Evolutionary conservation across 2,888 invertebrate genomes (phyloP).

Genomic region (Nymphalis urticae): DNA sequence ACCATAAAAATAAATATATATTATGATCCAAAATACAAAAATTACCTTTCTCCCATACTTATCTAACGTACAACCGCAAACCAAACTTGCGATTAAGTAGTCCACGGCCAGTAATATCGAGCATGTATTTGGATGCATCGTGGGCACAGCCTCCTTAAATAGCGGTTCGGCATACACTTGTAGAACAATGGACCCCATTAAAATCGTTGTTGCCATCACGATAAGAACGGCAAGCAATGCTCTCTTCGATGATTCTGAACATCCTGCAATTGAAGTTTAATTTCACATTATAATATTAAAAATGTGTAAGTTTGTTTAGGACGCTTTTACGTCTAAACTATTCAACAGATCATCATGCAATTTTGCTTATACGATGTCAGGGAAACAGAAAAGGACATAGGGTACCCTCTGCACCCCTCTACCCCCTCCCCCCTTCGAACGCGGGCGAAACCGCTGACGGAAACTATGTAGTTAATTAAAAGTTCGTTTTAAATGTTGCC

Average conservation of each 20-base stretch:
- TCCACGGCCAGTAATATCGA: slow-evolving; percentile 65
- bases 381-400: no score
- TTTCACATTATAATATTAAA: no score
- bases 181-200: slow-evolving; percentile 68
- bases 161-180: slow-evolving; percentile 72
- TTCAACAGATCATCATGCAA: no score
- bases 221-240: slow-evolving; percentile 54
- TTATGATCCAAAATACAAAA: background rate
- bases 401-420: no score
- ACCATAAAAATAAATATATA: background rate
- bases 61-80: slow-evolving; percentile 59
- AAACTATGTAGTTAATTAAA: no score
- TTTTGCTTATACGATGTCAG: no score
- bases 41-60: slow-evolving; percentile 67
- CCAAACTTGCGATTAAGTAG: slow-evolving; percentile 55
- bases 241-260: slow-evolving; percentile 60
- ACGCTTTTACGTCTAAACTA: no score
- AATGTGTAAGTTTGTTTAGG: no score
- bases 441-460: no score
- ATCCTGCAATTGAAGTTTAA: slow-evolving; percentile 47
- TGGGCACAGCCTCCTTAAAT: slow-evolving; percentile 67
- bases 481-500: no score
- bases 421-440: no score
- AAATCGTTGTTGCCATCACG: slow-evolving; percentile 56
- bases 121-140: slow-evolving; percentile 65